Evolutionary conservation across 37 sponge, comb jelly and placozoan genomes (phyloP).

Genomic region (Spongia lamella): DNA sequence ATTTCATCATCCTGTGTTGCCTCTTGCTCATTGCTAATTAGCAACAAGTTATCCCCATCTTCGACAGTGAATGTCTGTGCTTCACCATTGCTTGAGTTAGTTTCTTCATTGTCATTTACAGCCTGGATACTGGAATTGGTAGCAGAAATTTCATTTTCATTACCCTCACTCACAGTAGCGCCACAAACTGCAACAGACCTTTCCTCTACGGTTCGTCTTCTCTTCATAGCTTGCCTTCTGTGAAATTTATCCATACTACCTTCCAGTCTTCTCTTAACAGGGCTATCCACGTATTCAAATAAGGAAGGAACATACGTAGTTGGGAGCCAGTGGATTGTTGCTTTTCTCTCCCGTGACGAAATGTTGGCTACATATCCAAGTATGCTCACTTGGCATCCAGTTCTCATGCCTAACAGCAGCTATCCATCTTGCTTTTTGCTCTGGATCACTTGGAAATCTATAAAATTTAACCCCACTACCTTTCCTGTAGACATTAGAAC

Average conservation of each 20-base stretch:
- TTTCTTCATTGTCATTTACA: too few species aligned
- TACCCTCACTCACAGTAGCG: too few species aligned
- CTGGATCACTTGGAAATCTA: constrained; percentile 37
- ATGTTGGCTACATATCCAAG: constrained; percentile 49
- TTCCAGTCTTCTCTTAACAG: constrained; percentile 24
- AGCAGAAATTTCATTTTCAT: too few species aligned
- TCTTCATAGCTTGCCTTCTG: constrained; percentile 7
- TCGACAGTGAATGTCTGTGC: too few species aligned
- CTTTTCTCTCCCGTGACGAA: constrained; percentile 53
- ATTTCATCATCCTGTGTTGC: too few species aligned
- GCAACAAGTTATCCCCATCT: too few species aligned
- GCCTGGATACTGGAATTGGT: too few species aligned
- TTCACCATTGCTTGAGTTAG: too few species aligned
- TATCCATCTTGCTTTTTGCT: constrained; percentile 27
- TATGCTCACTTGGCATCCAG: constrained; percentile 40
- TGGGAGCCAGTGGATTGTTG: constrained; percentile 54
- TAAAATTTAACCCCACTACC: constrained; percentile 35
- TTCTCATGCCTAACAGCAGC: constrained; percentile 30
- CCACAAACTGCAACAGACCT: too few species aligned
- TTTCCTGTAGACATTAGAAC: constrained; percentile 22
- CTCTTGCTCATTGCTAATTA: too few species aligned
- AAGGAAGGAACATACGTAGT: constrained; percentile 59
- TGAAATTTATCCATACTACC: constrained; percentile 19
- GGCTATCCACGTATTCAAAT: constrained; percentile 25
- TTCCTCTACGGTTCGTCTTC: too few species aligned